A percentile compares a stretch with the other conserved stretches of the same genome.
These are phyloP conservation scores for Aphodius sticticus DNA, from an alignment of 2,888 invertebrate species.

Conservation along the genomic window DNA sequence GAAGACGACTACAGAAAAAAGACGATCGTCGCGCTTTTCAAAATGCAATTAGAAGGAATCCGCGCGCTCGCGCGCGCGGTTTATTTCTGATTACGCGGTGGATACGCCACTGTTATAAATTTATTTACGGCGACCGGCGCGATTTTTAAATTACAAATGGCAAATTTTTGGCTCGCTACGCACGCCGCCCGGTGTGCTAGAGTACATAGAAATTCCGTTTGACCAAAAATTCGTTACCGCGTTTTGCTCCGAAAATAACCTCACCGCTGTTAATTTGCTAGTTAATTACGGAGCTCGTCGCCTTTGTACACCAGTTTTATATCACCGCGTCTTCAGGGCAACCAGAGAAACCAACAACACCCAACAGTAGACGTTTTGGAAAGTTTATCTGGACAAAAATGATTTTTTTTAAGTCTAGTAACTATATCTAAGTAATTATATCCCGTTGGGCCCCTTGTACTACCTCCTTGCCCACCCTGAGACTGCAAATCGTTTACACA, in stretches of 20 bases:
- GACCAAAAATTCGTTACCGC: constrained; percentile 55
- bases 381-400: too few species aligned
- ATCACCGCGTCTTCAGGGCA: background rate
- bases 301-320: background rate
- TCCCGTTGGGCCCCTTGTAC: too few species aligned
- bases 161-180: constrained; percentile 58
- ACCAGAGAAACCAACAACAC: too few species aligned
- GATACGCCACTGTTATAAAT: constrained; percentile 40
- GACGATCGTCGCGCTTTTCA: background rate
- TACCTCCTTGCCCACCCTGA: too few species aligned
- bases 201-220: constrained; percentile 54
- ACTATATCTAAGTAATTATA: too few species aligned
- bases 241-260: constrained; percentile 54
- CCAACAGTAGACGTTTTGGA: too few species aligned
- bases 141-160: constrained; percentile 59
- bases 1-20: constrained; percentile 4
- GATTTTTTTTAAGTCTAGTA: too few species aligned
- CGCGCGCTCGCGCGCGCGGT: background rate
- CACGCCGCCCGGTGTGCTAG: constrained; percentile 32
- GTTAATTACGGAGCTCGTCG: constrained; percentile 30
- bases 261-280: constrained; percentile 30
- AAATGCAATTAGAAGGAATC: constrained; percentile 26
- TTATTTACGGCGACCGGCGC: constrained; percentile 43
- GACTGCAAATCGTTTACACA: too few species aligned
- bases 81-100: constrained; percentile 28